These are phyloP conservation scores for Anagrus nilaparvatae DNA, from an alignment of 1,140 invertebrate genomes.

Conservation along the genomic window DNA sequence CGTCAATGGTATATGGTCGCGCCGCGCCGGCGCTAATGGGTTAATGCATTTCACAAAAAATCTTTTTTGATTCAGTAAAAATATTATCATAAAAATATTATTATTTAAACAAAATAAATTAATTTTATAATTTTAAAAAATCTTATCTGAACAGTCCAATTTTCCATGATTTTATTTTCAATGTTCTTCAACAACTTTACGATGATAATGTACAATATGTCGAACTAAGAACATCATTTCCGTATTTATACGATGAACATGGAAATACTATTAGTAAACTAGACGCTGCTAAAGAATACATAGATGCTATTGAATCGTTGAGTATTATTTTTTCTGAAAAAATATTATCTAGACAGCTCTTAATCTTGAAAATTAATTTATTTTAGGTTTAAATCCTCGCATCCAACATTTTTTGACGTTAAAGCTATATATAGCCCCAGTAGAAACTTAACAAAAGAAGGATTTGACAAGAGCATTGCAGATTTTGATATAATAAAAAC, in stretches of 20 bases:
- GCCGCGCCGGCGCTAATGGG: too few relatives aligned
- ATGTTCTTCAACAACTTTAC: constrained; percentile 57
- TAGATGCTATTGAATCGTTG: neutral
- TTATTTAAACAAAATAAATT: neutral
- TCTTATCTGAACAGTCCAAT: constrained; percentile 42
- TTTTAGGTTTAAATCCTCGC: constrained; percentile 37
- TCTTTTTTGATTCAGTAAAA: neutral
- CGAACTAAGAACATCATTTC: constrained; percentile 53
- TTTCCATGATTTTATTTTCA: constrained; percentile 60
- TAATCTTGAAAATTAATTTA: constrained; percentile 30
- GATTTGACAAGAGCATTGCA: constrained; percentile 40
- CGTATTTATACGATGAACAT: constrained; percentile 52
- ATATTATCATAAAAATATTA: neutral
- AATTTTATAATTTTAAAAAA: neutral
- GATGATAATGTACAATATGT: constrained; percentile 73
- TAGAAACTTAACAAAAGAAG: constrained; percentile 32
- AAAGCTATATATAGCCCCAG: constrained; percentile 60
- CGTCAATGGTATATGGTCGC: too few relatives aligned
- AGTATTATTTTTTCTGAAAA: neutral
- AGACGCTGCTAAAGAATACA: neutral
- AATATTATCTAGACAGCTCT: neutral
- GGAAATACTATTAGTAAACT: constrained; percentile 27
- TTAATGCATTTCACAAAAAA: neutral
- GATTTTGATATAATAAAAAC: constrained; percentile 35
- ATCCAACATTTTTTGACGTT: constrained; percentile 58